Conservation (phyloP, 2,797 vertebrate species). For the Prunella strophiata region DNA sequence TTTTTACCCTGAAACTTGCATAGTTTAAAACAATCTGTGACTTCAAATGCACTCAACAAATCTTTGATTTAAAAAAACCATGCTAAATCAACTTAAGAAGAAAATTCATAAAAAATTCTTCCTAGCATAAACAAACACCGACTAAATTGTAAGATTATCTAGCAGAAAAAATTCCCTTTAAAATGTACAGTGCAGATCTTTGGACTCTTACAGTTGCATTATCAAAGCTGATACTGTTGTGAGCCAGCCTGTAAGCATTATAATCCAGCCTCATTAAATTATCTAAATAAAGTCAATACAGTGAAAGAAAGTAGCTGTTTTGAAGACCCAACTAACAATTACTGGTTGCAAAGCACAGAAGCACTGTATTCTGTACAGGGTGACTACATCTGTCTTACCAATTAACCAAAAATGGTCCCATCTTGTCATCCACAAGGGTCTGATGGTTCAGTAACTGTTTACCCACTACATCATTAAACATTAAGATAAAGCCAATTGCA, state of each 20-base stretch:
- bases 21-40: background rate
- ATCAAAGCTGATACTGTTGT: background rate
- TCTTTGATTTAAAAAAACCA: background rate
- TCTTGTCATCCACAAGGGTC: background rate
- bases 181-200: background rate
- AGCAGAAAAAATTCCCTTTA: background rate
- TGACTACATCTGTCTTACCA: background rate
- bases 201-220: background rate
- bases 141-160: background rate
- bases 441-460: background rate
- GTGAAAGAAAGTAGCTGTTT: background rate
- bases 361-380: background rate
- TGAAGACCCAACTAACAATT: background rate
- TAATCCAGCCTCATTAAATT: background rate
- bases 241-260: background rate
- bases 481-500: background rate
- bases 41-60: background rate
- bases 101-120: background rate
- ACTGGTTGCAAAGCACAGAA: background rate
- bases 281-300: background rate
- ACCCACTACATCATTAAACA: background rate
- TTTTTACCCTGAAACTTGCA: background rate
- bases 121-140: background rate
- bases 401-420: background rate
- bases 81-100: background rate